phyloP scores from a whole-genome alignment of 2,113 vertebrate species.

The Albula goreensis region DNA sequence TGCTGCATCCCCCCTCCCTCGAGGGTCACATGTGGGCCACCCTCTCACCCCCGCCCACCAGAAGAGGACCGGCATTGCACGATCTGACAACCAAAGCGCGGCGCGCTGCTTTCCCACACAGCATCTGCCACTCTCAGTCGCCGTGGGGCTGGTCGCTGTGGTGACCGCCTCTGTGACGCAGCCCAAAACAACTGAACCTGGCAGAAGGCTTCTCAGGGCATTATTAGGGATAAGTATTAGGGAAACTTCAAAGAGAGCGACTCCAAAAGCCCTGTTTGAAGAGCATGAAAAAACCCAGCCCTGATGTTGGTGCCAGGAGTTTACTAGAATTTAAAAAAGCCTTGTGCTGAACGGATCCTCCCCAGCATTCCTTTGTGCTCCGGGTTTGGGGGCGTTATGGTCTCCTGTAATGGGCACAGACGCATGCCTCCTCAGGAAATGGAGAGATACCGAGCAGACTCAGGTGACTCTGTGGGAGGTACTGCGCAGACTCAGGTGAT shows the following conservation, averaged over 20 bases:
- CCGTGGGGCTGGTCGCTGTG: not conserved
- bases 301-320: too few species aligned
- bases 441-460: too few species aligned
- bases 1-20: not conserved
- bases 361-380: not conserved
- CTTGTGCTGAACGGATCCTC: not conserved
- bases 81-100: not conserved
- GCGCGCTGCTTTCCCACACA: not conserved
- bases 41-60: not conserved
- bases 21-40: not conserved
- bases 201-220: slow-evolving; percentile 58
- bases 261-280: too few species aligned
- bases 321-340: too few species aligned
- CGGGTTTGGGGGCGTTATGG: not conserved
- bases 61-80: not conserved
- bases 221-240: slow-evolving; percentile 53
- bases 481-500: too few species aligned
- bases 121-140: not conserved
- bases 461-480: too few species aligned
- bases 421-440: not conserved
- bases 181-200: slow-evolving; percentile 25
- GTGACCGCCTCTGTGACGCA: slow-evolving; percentile 5
- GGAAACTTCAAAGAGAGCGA: slow-evolving; percentile 56
- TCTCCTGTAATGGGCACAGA: not conserved
- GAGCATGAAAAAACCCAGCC: too few species aligned